Evolutionary conservation across 2,113 vertebrate genomes (phyloP), one percentile per base, ranked within the genome.

Genomic region (Myotis brandtii): DNA sequence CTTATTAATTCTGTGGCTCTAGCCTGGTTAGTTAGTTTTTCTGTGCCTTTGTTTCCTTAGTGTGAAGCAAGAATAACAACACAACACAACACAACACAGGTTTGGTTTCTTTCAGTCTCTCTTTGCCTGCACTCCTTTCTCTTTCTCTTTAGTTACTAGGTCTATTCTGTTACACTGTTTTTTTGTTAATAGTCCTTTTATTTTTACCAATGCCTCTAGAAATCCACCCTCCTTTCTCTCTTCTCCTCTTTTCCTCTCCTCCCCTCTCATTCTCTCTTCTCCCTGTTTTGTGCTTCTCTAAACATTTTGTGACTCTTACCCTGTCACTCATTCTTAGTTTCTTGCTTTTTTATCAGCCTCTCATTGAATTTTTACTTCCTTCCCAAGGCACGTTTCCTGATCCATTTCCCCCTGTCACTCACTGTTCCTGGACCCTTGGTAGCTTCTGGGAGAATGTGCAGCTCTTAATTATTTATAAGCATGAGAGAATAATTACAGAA

Each of bases 401-500:
- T 73, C 70, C 70, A 46, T 43, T 84, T 52, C 67, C 21, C 30
- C 8, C 73, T 18, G 34, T 95, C 52, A 56, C 17, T 96, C 64
- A 86, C 64, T 76, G 9, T 83, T 91, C 43, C 56, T 86, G 79
- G 73, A 48, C 1, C 93, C 86, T 32, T 97, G 56, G 56, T 98
- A 96, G 86, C 92, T 98, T 97, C 94, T 2, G 54, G 95, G 89
- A 97, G 95, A 98, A 97, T 0, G 69, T 97, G 92, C 94, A 95
- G 92, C 87, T 96, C 96, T 98, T 98, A 96, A 97, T 98, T 98
- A 98, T 98, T 98, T 98, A 97, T 95, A 98, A 96, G 96, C 97
- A 88, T 96, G 92, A 95, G 87, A 98, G 70, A 98, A 97, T 98
- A 98, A 98, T 98, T 98, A 98, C 97, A 98, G 97, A 98, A 96